Percentiles rank a stretch among this genome's conserved stretches.
These are phyloP conservation scores for Dryococelus australis DNA, from an alignment of 2,888 invertebrate genomes.

Conservation along the genomic window DNA sequence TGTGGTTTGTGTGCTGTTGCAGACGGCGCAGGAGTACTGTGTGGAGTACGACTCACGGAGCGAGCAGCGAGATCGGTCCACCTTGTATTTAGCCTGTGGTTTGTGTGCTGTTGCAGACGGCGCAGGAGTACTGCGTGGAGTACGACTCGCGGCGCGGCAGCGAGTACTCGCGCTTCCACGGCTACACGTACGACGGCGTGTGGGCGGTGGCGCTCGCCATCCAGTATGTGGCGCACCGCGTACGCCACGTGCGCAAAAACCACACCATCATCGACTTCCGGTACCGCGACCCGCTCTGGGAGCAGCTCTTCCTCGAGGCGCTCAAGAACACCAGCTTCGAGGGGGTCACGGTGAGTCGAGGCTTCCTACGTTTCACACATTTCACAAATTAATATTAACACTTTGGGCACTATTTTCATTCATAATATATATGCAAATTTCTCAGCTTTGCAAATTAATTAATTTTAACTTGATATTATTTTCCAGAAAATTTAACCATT, in stretches of 20 bases:
- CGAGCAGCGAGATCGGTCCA: too few relatives aligned
- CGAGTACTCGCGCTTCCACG: conserved; percentile 94
- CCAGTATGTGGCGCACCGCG: conserved; percentile 83
- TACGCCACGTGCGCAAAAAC: conserved; percentile 74
- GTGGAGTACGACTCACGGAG: too few relatives aligned
- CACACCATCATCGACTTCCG: conserved; percentile 82
- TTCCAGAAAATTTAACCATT: too few relatives aligned
- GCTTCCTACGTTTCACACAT: too few relatives aligned
- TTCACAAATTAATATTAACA: too few relatives aligned
- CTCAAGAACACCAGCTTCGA: conserved; percentile 92
- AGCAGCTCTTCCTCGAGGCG: conserved; percentile 84
- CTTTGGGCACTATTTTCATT: too few relatives aligned
- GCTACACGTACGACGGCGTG: conserved; percentile 98
- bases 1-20: too few relatives aligned
- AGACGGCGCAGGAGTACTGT: too few relatives aligned
- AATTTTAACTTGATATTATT: too few relatives aligned
- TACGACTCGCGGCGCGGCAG: conserved; percentile 81
- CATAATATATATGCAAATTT: too few relatives aligned
- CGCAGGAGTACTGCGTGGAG: conserved; percentile 85
- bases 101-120: conserved; percentile 69
- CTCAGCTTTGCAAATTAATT: too few relatives aligned
- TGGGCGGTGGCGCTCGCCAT: conserved; percentile 98
- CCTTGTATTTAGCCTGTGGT: too few relatives aligned
- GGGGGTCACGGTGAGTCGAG: conserved; percentile 77
- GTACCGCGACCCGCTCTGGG: conserved; percentile 88